Evolutionary conservation across 1,140 invertebrate genomes (phyloP), one percentile per base, ranked within the genome.

Genomic region (Agrilus planipennis): DNA sequence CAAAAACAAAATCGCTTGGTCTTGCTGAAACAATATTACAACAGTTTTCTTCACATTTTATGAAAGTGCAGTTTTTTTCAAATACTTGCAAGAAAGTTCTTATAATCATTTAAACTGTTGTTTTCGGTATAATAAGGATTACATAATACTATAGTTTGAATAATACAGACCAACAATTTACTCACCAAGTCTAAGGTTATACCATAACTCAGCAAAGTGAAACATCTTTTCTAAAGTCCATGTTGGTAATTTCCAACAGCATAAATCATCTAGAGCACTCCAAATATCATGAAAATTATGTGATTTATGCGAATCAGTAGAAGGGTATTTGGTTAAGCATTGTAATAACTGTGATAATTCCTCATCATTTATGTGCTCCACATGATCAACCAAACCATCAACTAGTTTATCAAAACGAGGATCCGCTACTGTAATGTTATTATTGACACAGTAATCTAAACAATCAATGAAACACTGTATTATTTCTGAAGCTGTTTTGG

Each of bases 201-300:
- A 71, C 58, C 71, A 68, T 16, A 63, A 51, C 57, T 76, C 70
- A 39, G 62, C 64, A 3, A 69, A 58, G 16, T 61, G 46, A 12
- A 78, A 55, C 14, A 67, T 37, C 37, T 67, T 57, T 1, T 66
- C 47, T 0, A 44, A 44, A 20, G 52, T 39, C 65, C 64, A 72
- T 1, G 47, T 23, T 0, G 47, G 39, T 1, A 67, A 47, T 42
- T 67, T 59, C 20, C 55, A 59, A 16, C 58, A 47, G 41, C 71
- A 71, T 29, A 72, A 60, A 15, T 65, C 60, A 46, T 77, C 70
- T 22, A 79, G 44, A n/a, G 57, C 60, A 30, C 64, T 65, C 61
- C 69, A 71, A 2, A 77, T 50, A 43, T 71, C 65, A 45, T 68
- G 58, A 49, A 60, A 71, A 51, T 71, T 70, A 14, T 45, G 50